Evolutionary conservation across 2,797 vertebrate genomes (phyloP).

Genomic region (Staurois parvus): DNA sequence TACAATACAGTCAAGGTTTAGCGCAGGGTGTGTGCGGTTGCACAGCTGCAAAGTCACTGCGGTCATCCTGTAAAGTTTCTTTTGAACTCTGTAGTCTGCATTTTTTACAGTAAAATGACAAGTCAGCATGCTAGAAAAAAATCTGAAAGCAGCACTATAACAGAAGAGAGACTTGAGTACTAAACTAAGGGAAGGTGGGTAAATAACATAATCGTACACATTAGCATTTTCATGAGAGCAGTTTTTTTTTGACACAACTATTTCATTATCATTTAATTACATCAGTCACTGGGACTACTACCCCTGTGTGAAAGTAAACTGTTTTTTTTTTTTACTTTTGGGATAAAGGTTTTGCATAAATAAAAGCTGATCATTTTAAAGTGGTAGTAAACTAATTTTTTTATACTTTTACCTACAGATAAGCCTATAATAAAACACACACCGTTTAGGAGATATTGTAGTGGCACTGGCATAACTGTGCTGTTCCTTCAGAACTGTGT

Average conservation of each 20-base stretch:
- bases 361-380: too few relatives aligned
- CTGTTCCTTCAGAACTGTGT: too few relatives aligned
- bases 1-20: slow-evolving; percentile 25
- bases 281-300: too few relatives aligned
- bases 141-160: slow-evolving; percentile 24
- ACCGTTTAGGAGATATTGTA: too few relatives aligned
- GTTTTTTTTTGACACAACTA: neutral
- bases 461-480: too few relatives aligned
- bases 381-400: too few relatives aligned
- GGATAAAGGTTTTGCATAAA: too few relatives aligned
- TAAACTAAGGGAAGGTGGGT: neutral
- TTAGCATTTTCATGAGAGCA: neutral
- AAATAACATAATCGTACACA: neutral
- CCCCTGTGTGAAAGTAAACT: too few relatives aligned
- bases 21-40: neutral
- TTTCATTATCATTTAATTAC: too few relatives aligned
- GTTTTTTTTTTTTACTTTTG: too few relatives aligned
- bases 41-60: neutral
- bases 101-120: slow-evolving; percentile 8
- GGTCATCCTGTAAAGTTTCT: slow-evolving; percentile 1
- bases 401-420: too few relatives aligned
- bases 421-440: too few relatives aligned
- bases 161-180: neutral
- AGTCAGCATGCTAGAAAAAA: neutral
- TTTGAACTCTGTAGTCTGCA: neutral